These are phyloP conservation scores for Serinus canaria DNA, from an alignment of 2,113 vertebrate genomes.

Conservation along the genomic window DNA sequence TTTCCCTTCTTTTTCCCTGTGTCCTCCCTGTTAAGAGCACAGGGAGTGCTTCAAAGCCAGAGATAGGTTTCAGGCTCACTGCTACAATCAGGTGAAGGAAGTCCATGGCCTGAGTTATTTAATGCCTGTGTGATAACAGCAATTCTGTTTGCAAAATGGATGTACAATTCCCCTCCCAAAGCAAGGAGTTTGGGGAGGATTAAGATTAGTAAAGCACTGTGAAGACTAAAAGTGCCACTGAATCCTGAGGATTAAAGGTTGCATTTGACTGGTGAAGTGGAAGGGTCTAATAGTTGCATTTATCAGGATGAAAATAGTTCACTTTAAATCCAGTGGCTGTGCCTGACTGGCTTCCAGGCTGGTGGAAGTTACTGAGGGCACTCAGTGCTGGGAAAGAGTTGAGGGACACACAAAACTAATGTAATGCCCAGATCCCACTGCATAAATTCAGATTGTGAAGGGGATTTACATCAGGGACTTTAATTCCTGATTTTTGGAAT, in stretches of 20 bases:
- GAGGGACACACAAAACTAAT: not conserved
- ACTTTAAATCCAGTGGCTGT: not conserved
- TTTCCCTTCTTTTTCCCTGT: not conserved
- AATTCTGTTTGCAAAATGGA: not conserved
- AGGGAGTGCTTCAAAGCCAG: not conserved
- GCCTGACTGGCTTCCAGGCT: not conserved
- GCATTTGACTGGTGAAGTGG: not conserved
- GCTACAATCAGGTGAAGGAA: not conserved
- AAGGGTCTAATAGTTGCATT: not conserved
- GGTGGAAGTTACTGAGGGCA: not conserved
- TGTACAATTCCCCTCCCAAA: not conserved
- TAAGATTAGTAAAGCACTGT: not conserved
- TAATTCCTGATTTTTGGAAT: not conserved
- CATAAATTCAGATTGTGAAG: not conserved
- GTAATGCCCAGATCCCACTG: not conserved
- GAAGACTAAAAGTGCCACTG: not conserved
- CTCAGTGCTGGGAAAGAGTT: not conserved
- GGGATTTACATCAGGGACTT: not conserved
- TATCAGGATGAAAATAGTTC: not conserved
- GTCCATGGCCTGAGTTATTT: not conserved
- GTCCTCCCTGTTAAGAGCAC: not conserved
- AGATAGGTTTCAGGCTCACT: not conserved
- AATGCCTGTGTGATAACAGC: not conserved
- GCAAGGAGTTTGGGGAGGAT: not conserved
- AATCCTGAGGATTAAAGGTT: constrained; percentile 14